Evolutionary conservation across 53 echinoderm and acorn worm genomes (phyloP).

Genomic region (Arbacia lixula): DNA sequence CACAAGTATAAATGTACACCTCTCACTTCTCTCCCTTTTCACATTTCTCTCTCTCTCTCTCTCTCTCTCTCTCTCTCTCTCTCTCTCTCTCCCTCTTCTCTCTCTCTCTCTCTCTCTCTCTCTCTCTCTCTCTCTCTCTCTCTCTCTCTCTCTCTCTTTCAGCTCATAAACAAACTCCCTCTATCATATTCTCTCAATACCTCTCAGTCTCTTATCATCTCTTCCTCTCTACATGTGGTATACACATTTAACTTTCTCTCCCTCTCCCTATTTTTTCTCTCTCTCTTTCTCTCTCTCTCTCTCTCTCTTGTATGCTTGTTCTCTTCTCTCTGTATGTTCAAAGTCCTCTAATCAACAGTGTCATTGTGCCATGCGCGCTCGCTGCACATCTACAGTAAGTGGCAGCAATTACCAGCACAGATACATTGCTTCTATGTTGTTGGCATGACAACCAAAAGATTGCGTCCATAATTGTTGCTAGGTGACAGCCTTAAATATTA

Average conservation of each 20-base stretch:
- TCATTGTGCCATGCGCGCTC: too few relatives aligned
- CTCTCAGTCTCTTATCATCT: too few relatives aligned
- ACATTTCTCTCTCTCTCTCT: background rate
- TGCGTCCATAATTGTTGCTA: too few relatives aligned
- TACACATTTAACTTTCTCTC: too few relatives aligned
- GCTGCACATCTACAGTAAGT: too few relatives aligned
- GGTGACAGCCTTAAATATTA: too few relatives aligned
- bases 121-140: background rate
- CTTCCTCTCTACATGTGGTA: too few relatives aligned
- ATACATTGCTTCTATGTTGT: too few relatives aligned
- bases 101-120: background rate
- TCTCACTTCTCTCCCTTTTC: background rate
- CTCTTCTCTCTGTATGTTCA: too few relatives aligned
- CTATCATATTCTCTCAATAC: background rate
- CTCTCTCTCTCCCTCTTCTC: background rate
- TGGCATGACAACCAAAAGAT: too few relatives aligned
- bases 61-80: background rate
- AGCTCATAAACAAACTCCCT: background rate
- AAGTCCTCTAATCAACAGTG: too few relatives aligned
- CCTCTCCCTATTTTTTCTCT: background rate
- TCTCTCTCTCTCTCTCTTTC: background rate
- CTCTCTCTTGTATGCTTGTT: background rate
- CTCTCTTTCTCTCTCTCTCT: background rate
- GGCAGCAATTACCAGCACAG: too few relatives aligned
- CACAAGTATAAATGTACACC: background rate